Conservation (phyloP, 2,113 vertebrate species). For the Irena cyanogastra region DNA sequence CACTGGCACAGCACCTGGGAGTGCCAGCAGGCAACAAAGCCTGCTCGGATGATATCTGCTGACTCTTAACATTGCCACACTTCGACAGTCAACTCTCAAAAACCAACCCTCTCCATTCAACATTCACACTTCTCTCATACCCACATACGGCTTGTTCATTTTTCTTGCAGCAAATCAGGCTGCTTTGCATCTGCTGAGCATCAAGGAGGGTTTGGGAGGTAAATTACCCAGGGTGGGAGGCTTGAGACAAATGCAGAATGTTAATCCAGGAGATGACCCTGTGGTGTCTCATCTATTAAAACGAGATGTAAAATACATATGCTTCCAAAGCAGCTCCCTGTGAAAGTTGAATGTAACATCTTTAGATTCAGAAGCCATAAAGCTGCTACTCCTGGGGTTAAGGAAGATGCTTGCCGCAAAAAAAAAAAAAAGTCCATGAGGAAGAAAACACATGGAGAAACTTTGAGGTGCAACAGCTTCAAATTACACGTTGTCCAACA, state of each 20-base stretch:
- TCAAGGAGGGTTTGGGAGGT: background rate
- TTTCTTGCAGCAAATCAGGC: background rate
- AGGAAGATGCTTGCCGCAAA: background rate
- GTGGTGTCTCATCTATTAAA: background rate
- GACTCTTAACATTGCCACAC: background rate
- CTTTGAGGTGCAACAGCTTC: background rate
- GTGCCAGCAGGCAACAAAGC: background rate
- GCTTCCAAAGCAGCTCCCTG: background rate
- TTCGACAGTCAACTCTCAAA: background rate
- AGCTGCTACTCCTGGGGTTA: background rate
- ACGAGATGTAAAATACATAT: background rate
- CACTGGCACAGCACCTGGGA: background rate
- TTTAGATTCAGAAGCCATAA: background rate
- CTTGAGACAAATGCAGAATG: background rate
- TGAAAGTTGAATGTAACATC: background rate
- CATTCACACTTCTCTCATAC: background rate
- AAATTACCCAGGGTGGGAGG: background rate
- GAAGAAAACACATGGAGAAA: background rate
- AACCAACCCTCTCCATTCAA: background rate
- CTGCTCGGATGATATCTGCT: background rate
- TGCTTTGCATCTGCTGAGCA: background rate
- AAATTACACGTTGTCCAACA: background rate
- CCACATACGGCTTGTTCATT: rapidly evolving
- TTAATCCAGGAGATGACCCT: background rate
- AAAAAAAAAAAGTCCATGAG: background rate